These are phyloP conservation scores for Mus minutoides DNA, from an alignment of 2,797 vertebrate genomes.

Conservation along the genomic window DNA sequence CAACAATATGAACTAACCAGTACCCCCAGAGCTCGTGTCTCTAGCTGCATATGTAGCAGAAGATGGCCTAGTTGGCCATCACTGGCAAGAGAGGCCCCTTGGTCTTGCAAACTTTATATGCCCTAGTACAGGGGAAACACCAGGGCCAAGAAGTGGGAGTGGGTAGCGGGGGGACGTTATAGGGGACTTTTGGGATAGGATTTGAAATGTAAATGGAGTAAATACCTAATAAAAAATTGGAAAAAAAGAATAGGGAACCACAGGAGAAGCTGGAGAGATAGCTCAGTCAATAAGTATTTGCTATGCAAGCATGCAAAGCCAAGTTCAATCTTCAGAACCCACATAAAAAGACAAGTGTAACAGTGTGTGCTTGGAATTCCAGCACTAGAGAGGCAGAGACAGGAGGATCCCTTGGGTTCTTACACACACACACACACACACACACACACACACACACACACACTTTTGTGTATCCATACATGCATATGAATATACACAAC, in stretches of 20 bases:
- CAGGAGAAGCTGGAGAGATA: not conserved
- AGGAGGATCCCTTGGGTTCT: not conserved
- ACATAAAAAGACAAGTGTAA: not conserved
- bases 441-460: not conserved
- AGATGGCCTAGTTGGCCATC: too few species aligned
- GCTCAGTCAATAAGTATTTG: not conserved
- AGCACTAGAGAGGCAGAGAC: not conserved
- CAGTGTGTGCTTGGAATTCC: accelerated
- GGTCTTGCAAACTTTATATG: too few species aligned
- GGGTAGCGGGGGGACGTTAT: too few species aligned
- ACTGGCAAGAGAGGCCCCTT: too few species aligned
- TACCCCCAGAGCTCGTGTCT: too few species aligned
- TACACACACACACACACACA: not conserved
- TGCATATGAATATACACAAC: not conserved
- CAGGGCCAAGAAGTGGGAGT: too few species aligned
- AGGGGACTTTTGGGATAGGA: too few species aligned
- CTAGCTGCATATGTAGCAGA: too few species aligned
- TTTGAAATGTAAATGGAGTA: too few species aligned
- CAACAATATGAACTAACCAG: too few species aligned
- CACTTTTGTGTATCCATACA: not conserved
- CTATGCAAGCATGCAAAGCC: not conserved
- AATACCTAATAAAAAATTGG: too few species aligned
- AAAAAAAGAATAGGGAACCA: not conserved
- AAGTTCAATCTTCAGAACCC: not conserved
- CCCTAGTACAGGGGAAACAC: too few species aligned